phyloP scores from a whole-genome alignment of 2,888 invertebrate species.

The Tuta absoluta region DNA sequence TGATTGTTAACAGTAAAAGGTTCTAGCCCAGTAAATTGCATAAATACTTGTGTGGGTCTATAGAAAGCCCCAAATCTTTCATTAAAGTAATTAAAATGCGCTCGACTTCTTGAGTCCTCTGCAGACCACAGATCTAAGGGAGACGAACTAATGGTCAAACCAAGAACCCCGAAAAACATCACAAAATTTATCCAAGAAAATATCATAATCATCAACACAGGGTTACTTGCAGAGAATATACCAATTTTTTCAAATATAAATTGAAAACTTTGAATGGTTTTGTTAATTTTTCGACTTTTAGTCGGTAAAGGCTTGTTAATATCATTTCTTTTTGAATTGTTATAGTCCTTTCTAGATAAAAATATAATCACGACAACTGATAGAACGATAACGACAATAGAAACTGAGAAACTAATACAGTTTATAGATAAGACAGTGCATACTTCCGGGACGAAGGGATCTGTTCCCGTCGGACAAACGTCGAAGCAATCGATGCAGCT shows the following conservation, averaged over 20 bases:
- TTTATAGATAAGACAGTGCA: constrained; percentile 83
- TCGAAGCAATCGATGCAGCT: constrained; percentile 88
- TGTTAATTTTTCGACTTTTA: constrained; percentile 42
- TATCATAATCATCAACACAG: constrained; percentile 83
- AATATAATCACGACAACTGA: constrained; percentile 57
- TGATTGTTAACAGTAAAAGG: constrained; percentile 61
- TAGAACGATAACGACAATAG: constrained; percentile 78
- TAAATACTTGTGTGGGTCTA: constrained; percentile 93
- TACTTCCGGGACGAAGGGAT: constrained; percentile 63
- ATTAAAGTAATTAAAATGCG: constrained; percentile 94
- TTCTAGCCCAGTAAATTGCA: constrained; percentile 83
- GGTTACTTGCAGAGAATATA: constrained; percentile 84
- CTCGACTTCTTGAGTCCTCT: constrained; percentile 87
- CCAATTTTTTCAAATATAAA: constrained; percentile 60
- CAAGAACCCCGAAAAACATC: constrained; percentile 85
- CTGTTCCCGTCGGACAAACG: constrained; percentile 80
- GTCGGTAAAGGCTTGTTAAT: constrained; percentile 28
- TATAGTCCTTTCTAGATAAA: constrained; percentile 48
- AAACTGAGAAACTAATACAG: constrained; percentile 83
- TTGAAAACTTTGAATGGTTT: constrained; percentile 54
- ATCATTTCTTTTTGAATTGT: constrained; percentile 26
- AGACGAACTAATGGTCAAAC: constrained; percentile 89
- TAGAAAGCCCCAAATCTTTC: constrained; percentile 93
- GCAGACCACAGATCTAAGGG: constrained; percentile 97
- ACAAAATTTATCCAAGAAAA: constrained; percentile 81